These are phyloP conservation scores for Apteryx mantelli DNA, from an alignment of 2,113 vertebrate genomes.

Conservation along the genomic window DNA sequence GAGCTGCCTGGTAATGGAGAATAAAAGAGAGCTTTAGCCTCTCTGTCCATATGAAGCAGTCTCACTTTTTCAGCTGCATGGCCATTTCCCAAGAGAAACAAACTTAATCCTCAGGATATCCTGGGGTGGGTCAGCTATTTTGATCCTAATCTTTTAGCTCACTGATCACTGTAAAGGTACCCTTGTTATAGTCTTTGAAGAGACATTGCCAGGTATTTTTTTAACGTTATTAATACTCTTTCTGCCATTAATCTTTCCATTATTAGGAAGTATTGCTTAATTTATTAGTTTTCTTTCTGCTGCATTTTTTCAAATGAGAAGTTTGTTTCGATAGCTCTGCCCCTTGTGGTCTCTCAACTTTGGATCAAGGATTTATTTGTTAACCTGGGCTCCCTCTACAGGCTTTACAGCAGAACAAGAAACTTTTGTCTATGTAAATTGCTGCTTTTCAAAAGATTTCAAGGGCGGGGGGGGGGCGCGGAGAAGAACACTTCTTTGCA, in stretches of 20 bases:
- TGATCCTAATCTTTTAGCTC: neutral
- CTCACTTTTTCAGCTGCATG: neutral
- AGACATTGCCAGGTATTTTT: neutral
- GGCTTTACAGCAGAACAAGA: neutral
- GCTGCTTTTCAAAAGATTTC: neutral
- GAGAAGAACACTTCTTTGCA: neutral
- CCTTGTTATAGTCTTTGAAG: neutral
- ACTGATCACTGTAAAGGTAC: neutral
- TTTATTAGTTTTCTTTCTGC: neutral
- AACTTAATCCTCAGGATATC: neutral
- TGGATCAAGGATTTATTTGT: neutral
- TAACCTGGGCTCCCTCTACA: slow-evolving; percentile 51
- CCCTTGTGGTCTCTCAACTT: neutral
- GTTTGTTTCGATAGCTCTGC: neutral
- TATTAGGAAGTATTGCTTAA: neutral
- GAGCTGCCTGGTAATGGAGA: neutral
- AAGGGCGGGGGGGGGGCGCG: neutral
- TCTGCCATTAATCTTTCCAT: neutral
- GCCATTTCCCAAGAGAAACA: neutral
- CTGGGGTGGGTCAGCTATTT: neutral
- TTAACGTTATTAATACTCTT: neutral
- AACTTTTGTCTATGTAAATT: neutral
- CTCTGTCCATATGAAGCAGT: neutral
- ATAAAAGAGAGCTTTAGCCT: neutral
- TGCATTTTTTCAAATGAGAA: neutral